A percentile compares a stretch with the other conserved stretches of the same genome.
Evolutionary conservation across 1,140 invertebrate species (phyloP).

Genomic region (Megathymus violae): DNA sequence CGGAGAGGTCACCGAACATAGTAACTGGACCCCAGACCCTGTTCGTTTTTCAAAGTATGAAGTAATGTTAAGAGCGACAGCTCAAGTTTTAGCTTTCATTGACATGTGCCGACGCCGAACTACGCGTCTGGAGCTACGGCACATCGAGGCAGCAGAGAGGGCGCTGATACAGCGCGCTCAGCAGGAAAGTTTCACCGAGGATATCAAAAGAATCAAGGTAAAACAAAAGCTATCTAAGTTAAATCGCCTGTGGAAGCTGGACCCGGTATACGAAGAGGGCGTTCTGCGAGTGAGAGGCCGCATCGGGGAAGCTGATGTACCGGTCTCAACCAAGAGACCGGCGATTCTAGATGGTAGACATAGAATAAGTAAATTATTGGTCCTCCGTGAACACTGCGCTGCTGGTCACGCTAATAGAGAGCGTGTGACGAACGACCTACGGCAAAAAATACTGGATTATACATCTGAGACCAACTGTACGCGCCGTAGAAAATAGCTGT

Average conservation of each 20-base stretch:
- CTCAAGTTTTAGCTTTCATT: slow-evolving; percentile 14
- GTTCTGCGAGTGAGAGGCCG: slow-evolving; percentile 19
- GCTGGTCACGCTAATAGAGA: slow-evolving; percentile 29
- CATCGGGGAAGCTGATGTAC: slow-evolving; percentile 18
- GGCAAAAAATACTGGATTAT: slow-evolving; percentile 38
- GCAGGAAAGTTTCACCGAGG: slow-evolving; percentile 13
- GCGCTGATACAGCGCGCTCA: slow-evolving; percentile 13
- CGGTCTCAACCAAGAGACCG: slow-evolving; percentile 7
- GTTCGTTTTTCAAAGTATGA: slow-evolving; percentile 22
- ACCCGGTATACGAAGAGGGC: slow-evolving; percentile 25
- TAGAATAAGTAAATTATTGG: slow-evolving; percentile 6
- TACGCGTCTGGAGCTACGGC: slow-evolving; percentile 5
- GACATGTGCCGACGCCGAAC: slow-evolving; percentile 9
- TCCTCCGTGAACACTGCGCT: slow-evolving; percentile 4
- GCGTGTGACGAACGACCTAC: slow-evolving; percentile 25
- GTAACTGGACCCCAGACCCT: slow-evolving; percentile 19
- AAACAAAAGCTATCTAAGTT: neutral
- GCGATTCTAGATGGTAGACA: slow-evolving; percentile 20
- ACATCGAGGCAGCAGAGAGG: slow-evolving; percentile 22
- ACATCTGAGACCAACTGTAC: slow-evolving; percentile 18
- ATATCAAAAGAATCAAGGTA: neutral
- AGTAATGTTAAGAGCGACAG: slow-evolving; percentile 8
- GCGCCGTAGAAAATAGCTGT: slow-evolving; percentile 14
- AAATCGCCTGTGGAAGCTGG: slow-evolving; percentile 9
- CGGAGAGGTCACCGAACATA: neutral